phyloP scores from a whole-genome alignment of 2,113 vertebrate genomes.

The Neolamprologus sp. region DNA sequence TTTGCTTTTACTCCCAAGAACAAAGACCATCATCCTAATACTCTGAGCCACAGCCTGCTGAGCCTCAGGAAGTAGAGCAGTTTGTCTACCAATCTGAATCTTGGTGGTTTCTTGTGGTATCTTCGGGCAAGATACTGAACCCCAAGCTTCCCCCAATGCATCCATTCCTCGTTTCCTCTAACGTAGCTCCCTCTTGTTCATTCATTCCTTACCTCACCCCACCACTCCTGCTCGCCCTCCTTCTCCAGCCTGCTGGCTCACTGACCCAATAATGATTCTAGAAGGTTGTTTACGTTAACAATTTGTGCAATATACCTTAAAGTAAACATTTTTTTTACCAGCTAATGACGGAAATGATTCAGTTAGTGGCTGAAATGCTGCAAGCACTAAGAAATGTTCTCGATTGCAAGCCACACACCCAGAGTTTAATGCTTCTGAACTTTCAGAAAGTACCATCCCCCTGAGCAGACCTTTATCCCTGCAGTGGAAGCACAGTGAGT shows the following conservation, averaged over 20 bases:
- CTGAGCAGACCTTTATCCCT: neutral
- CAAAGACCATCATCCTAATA: neutral
- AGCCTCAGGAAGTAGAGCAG: neutral
- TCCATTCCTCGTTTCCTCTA: neutral
- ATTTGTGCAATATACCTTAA: neutral
- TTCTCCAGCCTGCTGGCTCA: neutral
- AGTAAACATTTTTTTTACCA: neutral
- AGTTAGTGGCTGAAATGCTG: neutral
- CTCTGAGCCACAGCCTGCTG: neutral
- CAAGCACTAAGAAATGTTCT: neutral
- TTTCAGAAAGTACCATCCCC: neutral
- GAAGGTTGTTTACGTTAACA: neutral
- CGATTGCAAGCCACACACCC: neutral
- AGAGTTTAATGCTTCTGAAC: neutral
- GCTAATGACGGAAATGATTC: neutral
- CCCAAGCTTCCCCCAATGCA: neutral
- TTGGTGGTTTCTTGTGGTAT: neutral
- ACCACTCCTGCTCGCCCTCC: neutral
- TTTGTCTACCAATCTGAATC: neutral
- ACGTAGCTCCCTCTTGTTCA: neutral
- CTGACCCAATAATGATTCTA: neutral
- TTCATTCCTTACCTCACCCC: neutral
- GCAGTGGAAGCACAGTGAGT: neutral
- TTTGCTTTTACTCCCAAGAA: neutral
- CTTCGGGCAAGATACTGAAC: neutral